phyloP scores from a whole-genome alignment of 2,888 invertebrate genomes.

The Agriopis aurantiaria region DNA sequence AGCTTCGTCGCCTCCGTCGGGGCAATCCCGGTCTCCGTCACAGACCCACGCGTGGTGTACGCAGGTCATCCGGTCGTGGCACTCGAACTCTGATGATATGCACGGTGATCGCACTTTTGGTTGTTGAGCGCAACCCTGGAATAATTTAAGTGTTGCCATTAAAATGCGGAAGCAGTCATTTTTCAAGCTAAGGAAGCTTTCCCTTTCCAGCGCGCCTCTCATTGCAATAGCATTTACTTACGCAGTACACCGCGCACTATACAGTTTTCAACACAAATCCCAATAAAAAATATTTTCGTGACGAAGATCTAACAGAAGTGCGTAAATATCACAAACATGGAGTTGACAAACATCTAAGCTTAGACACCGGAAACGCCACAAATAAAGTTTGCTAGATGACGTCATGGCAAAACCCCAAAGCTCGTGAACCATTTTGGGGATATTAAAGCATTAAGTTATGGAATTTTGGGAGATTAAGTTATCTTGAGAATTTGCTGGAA shows the following conservation, averaged over 20 bases:
- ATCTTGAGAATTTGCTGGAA: too few relatives aligned
- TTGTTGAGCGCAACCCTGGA: slow-evolving; percentile 88
- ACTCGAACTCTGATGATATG: slow-evolving; percentile 91
- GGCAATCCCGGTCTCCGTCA: slow-evolving; percentile 94
- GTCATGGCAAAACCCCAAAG: neutral
- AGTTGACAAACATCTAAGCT: too few relatives aligned
- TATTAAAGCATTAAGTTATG: neutral
- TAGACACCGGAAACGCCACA: too few relatives aligned
- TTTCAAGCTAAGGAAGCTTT: too few relatives aligned
- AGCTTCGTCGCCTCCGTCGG: slow-evolving; percentile 93
- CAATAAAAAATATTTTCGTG: neutral
- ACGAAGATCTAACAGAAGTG: too few relatives aligned
- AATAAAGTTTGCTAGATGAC: too few relatives aligned
- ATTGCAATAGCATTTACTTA: too few relatives aligned
- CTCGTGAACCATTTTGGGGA: neutral
- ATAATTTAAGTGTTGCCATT: slow-evolving; percentile 31
- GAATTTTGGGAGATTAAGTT: too few relatives aligned
- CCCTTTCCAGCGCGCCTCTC: too few relatives aligned
- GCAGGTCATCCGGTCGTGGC: slow-evolving; percentile 93
- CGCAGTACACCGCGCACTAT: too few relatives aligned
- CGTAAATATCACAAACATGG: too few relatives aligned
- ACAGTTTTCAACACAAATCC: too few relatives aligned
- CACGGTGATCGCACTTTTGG: slow-evolving; percentile 88
- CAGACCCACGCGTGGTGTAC: slow-evolving; percentile 94
- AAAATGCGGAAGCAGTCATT: neutral